phyloP scores from a whole-genome alignment of 2,797 vertebrate genomes.

The Spheniscus humboldti region DNA sequence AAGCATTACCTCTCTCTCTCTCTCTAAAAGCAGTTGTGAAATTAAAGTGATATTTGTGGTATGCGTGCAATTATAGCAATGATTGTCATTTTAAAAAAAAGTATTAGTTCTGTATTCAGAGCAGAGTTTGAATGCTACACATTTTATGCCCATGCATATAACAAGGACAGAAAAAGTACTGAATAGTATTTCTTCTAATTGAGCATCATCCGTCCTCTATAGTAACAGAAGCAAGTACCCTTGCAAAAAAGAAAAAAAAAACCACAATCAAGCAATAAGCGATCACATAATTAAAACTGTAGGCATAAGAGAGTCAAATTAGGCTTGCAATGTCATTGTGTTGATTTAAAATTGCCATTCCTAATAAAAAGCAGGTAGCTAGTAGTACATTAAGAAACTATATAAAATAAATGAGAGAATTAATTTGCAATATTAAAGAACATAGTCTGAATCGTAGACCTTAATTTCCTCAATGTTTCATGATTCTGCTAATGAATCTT shows the following conservation, averaged over 20 bases:
- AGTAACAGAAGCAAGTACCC: background rate
- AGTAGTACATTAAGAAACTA: background rate
- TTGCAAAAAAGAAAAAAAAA: background rate
- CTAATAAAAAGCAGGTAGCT: background rate
- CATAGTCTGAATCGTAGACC: background rate
- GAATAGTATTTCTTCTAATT: background rate
- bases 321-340: background rate
- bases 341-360: background rate
- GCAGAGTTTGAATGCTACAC: background rate
- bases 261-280: background rate
- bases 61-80: background rate
- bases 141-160: background rate
- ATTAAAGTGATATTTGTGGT: background rate
- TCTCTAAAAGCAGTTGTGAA: background rate
- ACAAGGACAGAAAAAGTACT: background rate
- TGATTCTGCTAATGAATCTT: background rate
- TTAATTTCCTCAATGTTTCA: background rate
- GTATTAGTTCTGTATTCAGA: background rate
- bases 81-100: background rate
- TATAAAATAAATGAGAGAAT: background rate
- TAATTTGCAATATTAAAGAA: background rate
- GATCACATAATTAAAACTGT: background rate
- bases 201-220: background rate
- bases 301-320: background rate
- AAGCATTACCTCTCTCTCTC: background rate